Evolutionary conservation across 2,113 vertebrate species (phyloP).

Genomic region (Mustela lutreola): DNA sequence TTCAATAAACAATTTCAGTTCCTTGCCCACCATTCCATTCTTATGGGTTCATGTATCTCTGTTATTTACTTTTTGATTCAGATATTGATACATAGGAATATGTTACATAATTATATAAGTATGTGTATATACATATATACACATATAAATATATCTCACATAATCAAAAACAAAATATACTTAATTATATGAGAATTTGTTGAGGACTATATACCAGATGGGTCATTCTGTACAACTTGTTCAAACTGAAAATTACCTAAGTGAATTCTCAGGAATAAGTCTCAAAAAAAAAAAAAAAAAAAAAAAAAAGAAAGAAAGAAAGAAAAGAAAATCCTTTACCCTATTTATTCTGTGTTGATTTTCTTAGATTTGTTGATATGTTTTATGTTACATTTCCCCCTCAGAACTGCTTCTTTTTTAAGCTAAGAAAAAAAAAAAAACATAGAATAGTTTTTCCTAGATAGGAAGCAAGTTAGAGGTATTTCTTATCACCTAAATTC

Average conservation of each 20-base stretch:
- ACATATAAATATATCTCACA: background rate
- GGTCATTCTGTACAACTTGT: background rate
- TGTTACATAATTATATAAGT: background rate
- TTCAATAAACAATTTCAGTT: background rate
- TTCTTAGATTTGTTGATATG: background rate
- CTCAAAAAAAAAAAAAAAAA: background rate
- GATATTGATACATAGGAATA: background rate
- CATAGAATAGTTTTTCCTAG: constrained; percentile 19
- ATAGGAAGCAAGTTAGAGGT: background rate
- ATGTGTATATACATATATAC: background rate
- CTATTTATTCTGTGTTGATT: constrained; percentile 38
- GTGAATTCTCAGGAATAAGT: background rate
- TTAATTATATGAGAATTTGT: background rate
- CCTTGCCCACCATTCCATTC: background rate
- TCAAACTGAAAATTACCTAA: background rate
- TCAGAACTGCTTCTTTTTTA: constrained; percentile 27
- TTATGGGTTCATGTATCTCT: background rate
- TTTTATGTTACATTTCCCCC: background rate
- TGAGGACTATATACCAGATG: background rate
- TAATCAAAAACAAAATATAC: constrained; percentile 35
- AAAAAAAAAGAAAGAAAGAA: too few species aligned
- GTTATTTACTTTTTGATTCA: constrained; percentile 37
- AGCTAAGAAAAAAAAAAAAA: background rate
- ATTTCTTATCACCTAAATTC: background rate
- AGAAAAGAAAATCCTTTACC: background rate